Conservation (phyloP, 2,113 vertebrate genomes). For the Zosterops japonicus region DNA sequence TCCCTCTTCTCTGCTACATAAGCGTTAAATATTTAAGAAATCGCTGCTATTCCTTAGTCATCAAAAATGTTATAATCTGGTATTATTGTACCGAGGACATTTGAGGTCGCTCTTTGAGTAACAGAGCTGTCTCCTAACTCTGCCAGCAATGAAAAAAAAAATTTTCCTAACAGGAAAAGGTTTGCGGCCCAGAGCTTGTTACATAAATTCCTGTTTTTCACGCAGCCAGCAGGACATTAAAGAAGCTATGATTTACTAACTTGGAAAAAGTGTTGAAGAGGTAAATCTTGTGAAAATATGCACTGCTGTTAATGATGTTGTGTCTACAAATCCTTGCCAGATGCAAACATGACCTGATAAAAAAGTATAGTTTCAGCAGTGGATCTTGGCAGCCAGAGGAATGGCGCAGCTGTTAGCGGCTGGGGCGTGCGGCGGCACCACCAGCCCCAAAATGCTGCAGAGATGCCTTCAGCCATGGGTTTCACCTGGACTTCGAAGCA, state of each 20-base stretch:
- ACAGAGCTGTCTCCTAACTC: slow-evolving; percentile 69
- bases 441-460: rapidly evolving
- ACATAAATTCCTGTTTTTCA: slow-evolving; percentile 86
- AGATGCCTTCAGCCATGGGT: background rate
- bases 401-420: background rate
- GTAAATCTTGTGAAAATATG: slow-evolving; percentile 68
- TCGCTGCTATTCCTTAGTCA: slow-evolving; percentile 68
- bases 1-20: background rate
- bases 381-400: background rate
- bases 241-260: slow-evolving; percentile 73
- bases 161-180: slow-evolving; percentile 81
- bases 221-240: slow-evolving; percentile 70
- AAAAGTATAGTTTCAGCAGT: slow-evolving; percentile 10
- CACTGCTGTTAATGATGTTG: slow-evolving; percentile 57
- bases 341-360: slow-evolving; percentile 41
- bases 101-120: slow-evolving; percentile 78
- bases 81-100: slow-evolving; percentile 78
- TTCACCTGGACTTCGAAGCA: background rate
- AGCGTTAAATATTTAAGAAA: slow-evolving; percentile 66
- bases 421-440: rapidly evolving
- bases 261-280: slow-evolving; percentile 63
- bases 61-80: slow-evolving; percentile 73
- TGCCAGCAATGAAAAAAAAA: slow-evolving; percentile 77
- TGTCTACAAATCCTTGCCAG: slow-evolving; percentile 61
- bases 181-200: slow-evolving; percentile 75